Evolutionary conservation across 2,888 invertebrate genomes (phyloP).

Genomic region (Calameuta pallipes): DNA sequence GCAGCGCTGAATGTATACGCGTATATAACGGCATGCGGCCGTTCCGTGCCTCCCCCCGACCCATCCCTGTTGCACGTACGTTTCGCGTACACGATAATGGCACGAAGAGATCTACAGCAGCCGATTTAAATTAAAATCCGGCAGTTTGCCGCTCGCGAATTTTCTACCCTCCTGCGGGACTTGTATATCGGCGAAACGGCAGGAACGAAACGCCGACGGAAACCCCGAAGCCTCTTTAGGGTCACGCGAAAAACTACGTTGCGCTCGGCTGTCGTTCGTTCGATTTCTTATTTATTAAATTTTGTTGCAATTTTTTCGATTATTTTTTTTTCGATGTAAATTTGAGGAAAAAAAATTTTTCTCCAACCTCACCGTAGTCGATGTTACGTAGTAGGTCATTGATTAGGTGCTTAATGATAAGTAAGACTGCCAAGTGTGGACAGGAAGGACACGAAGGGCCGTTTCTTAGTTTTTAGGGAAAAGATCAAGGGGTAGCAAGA

Average conservation of each 20-base stretch:
- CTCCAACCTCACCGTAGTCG: neutral
- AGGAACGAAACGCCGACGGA: neutral
- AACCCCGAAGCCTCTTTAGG: neutral
- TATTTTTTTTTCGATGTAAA: too few species aligned
- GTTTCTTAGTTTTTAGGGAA: neutral
- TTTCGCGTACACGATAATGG: slow-evolving; percentile 34
- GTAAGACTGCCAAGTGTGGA: neutral
- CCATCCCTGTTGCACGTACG: slow-evolving; percentile 11
- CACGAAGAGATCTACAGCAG: slow-evolving; percentile 43
- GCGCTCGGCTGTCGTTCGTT: neutral
- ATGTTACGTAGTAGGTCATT: neutral
- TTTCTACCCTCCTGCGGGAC: slow-evolving; percentile 11
- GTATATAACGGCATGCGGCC: slow-evolving; percentile 17
- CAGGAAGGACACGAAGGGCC: neutral
- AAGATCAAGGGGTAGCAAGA: neutral
- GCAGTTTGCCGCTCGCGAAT: slow-evolving; percentile 33
- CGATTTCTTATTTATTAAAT: neutral
- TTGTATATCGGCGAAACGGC: neutral
- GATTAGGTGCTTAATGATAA: neutral
- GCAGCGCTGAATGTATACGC: slow-evolving; percentile 34
- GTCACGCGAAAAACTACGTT: neutral
- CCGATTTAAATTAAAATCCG: slow-evolving; percentile 50
- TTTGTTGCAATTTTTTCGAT: neutral
- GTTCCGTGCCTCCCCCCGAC: neutral
- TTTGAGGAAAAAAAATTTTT: too few species aligned